Evolutionary conservation across 2,888 invertebrate genomes (phyloP), one percentile per base, ranked within the genome.

Genomic region (Tachina grossa): DNA sequence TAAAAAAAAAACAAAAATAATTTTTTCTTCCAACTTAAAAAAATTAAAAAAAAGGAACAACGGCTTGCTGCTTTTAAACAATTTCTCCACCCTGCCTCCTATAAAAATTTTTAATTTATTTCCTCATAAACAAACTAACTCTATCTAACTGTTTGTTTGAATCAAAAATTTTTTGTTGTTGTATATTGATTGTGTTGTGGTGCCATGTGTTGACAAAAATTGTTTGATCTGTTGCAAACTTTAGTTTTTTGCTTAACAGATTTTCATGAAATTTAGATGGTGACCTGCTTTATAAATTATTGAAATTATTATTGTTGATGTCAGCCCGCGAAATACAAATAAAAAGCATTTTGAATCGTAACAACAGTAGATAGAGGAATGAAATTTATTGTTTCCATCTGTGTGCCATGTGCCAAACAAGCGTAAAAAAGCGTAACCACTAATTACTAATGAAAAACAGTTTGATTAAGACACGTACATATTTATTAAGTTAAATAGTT

Each of bases 141-240:
- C n/a, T n/a, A n/a, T n/a, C 1, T 2, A 22, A 31, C 31, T 31
- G 31, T 31, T 31, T 78, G 87, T 86, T 87, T 87, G 87, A 88
- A 83, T 87, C 88, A 88, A 88, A 88, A 87, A 87, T 85, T 87
- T 79, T 68, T 57, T 81, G 85, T 79, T 76, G 77, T 69, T 86
- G 81, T 69, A 55, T 76, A 74, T 80, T 84, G 83, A 69, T n/a
- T n/a, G n/a, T n/a, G n/a, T n/a, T n/a, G 78, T 84, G 88, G 87
- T 87, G 53, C 57, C 61, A 69, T 76, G 79, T 80, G 71, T 66
- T 49, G 84, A 88, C 88, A 88, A 90, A 90, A 91, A 91, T 89
- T 90, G 91, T 91, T 91, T 92, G 91, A 91, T 91, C 92, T 91
- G 91, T 92, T 91, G 91, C 92, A 91, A 91, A 92, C 92, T 91